Percentiles rank a stretch among this genome's conserved stretches.
Evolutionary conservation across 2,797 vertebrate species (phyloP).

Genomic region (Halcyon chelicuti): DNA sequence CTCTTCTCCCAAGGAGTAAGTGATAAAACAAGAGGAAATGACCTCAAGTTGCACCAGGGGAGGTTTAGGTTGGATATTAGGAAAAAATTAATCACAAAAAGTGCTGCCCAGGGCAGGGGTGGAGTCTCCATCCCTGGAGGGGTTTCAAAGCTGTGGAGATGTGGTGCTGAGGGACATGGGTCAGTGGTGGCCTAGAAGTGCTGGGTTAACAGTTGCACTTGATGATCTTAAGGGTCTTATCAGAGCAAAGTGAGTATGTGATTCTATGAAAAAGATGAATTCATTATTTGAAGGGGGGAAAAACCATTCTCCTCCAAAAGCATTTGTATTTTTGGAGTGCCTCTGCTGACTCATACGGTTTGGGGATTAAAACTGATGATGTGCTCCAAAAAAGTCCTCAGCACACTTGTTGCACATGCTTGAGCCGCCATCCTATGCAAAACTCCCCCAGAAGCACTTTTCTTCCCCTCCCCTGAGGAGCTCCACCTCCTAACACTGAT

Average conservation of each 20-base stretch:
- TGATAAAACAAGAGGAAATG: neutral
- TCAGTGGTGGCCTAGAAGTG: neutral
- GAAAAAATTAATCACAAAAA: neutral
- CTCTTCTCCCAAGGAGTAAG: neutral
- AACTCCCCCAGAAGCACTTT: neutral
- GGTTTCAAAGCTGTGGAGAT: neutral
- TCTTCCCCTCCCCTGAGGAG: neutral
- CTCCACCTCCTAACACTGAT: neutral
- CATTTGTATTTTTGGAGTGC: neutral
- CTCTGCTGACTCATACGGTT: neutral
- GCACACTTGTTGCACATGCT: neutral
- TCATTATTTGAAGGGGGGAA: neutral
- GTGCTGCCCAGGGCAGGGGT: neutral
- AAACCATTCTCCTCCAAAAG: neutral
- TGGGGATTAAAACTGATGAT: neutral
- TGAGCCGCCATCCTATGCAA: neutral
- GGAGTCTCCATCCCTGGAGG: neutral
- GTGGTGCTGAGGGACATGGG: neutral
- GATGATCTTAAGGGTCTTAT: neutral
- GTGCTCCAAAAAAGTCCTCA: rapidly evolving
- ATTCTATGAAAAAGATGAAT: neutral
- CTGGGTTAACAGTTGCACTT: neutral
- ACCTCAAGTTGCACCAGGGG: neutral
- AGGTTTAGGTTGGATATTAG: neutral
- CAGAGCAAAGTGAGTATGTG: neutral